phyloP scores from a whole-genome alignment of 2,888 invertebrate species.

The Acanthosepion esculentum region DNA sequence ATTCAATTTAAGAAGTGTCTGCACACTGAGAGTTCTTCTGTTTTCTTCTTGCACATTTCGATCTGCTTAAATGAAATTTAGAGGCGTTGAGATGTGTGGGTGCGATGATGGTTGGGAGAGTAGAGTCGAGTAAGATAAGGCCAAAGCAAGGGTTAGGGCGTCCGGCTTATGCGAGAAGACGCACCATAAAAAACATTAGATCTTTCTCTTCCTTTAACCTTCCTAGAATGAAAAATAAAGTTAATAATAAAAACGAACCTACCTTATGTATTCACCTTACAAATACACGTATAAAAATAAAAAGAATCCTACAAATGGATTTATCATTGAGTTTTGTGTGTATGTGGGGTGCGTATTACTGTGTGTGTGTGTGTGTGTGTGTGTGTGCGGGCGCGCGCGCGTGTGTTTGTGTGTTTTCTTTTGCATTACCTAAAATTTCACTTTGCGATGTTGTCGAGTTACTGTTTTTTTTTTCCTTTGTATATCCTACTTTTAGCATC shows the following conservation, averaged over 20 bases:
- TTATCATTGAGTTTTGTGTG: not conserved
- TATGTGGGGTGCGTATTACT: no score
- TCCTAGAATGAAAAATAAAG: not conserved
- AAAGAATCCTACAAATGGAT: not conserved
- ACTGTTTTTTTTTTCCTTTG: not conserved
- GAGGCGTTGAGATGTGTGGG: slow-evolving; percentile 16
- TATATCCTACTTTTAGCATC: not conserved
- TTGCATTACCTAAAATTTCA: not conserved
- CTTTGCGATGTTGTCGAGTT: not conserved
- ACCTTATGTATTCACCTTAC: not conserved
- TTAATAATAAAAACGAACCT: not conserved
- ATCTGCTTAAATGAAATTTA: slow-evolving; percentile 33
- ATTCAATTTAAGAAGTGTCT: not conserved
- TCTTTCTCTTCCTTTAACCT: not conserved
- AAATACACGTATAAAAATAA: not conserved
- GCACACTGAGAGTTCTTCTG: not conserved
- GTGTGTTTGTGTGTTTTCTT: not conserved
- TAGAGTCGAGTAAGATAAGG: not conserved
- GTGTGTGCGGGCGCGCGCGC: no score
- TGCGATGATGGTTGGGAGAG: not conserved
- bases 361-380: not conserved
- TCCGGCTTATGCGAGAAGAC: not conserved
- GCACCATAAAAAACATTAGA: not conserved
- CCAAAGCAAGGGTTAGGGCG: not conserved
- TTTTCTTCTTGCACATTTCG: not conserved